Percentiles rank a stretch among this genome's conserved stretches.
phyloP scores from a whole-genome alignment of 1,140 invertebrate species.

The Doryteuthis pealeii region DNA sequence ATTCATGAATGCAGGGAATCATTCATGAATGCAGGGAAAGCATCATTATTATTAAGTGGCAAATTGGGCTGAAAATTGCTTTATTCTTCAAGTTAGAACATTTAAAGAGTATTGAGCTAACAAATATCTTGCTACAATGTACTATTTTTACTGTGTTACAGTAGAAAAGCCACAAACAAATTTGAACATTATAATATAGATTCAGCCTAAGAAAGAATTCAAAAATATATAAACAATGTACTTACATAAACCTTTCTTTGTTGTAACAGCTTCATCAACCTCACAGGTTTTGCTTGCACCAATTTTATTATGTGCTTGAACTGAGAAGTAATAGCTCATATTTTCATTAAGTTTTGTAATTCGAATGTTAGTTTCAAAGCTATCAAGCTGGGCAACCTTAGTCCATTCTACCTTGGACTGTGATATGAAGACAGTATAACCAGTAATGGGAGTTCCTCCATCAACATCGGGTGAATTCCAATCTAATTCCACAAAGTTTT shows the following conservation, averaged over 20 bases:
- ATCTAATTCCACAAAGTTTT: conserved; percentile 82
- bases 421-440: conserved; percentile 93
- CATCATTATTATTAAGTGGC: no score
- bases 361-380: conserved; percentile 74
- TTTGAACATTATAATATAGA: no score
- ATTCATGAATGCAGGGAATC: no score
- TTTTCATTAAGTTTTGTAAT: conserved; percentile 86
- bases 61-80: no score
- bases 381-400: conserved; percentile 84
- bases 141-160: no score
- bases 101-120: no score
- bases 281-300: conserved; percentile 90
- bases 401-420: conserved; percentile 65
- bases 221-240: neutral
- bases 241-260: conserved; percentile 46
- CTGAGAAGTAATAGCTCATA: conserved; percentile 93
- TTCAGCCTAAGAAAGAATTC: no score
- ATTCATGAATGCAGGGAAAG: no score
- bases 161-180: no score
- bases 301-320: conserved; percentile 89
- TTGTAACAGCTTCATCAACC: conserved; percentile 75
- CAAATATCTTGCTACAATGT: no score
- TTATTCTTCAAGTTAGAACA: no score
- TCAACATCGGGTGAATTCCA: conserved; percentile 86
- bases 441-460: conserved; percentile 91